A percentile compares a stretch with the other conserved stretches of the same genome.
Evolutionary conservation across 2,797 vertebrate species (phyloP).

Genomic region (Lycodopsis pacificus): DNA sequence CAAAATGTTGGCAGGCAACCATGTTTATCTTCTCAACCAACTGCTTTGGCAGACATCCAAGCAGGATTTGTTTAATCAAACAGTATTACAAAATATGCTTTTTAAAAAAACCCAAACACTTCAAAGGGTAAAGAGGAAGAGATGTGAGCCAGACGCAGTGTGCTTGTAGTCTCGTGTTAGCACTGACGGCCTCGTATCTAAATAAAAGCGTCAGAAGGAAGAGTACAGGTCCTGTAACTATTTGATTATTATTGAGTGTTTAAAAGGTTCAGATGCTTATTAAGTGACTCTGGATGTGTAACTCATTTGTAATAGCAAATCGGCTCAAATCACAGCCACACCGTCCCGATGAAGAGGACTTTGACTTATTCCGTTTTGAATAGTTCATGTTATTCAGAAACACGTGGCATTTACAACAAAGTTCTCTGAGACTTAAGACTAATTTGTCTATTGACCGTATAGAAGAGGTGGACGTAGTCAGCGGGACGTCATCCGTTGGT

Average conservation of each 20-base stretch:
- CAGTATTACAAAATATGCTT: slow-evolving; percentile 16
- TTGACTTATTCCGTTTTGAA: background rate
- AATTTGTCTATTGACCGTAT: background rate
- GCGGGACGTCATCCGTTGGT: background rate
- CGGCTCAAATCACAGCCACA: too few species aligned
- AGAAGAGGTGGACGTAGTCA: background rate
- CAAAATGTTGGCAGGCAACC: slow-evolving; percentile 28
- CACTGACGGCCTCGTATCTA: background rate
- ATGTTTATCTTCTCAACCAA: slow-evolving; percentile 32
- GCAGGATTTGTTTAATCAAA: slow-evolving; percentile 23
- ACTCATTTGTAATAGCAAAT: background rate
- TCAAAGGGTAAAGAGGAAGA: slow-evolving; percentile 19
- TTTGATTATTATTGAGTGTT: slow-evolving; percentile 13
- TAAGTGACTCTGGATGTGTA: slow-evolving; percentile 3
- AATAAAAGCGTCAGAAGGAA: background rate
- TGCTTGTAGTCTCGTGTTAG: background rate
- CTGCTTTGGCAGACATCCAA: slow-evolving; percentile 40
- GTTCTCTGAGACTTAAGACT: background rate
- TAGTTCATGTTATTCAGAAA: background rate
- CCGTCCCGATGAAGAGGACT: background rate
- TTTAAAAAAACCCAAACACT: slow-evolving; percentile 30
- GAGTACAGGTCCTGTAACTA: background rate
- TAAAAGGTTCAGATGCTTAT: slow-evolving; percentile 30
- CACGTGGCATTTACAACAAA: background rate
- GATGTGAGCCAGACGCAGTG: slow-evolving; percentile 3